phyloP scores from a whole-genome alignment of 2,113 vertebrate species.

The Vimba vimba region DNA sequence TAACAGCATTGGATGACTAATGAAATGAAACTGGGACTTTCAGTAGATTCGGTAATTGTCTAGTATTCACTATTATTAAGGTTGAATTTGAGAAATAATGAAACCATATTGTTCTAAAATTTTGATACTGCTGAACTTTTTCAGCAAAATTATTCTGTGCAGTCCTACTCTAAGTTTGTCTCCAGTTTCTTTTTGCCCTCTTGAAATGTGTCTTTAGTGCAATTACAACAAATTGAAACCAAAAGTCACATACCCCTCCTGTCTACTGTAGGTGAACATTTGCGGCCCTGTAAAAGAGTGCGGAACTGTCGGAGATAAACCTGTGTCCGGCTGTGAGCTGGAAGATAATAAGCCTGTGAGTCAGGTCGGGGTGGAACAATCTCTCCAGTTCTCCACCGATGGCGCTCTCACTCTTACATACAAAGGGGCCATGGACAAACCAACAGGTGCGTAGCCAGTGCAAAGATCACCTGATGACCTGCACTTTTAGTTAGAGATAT shows the following conservation, averaged over 20 bases:
- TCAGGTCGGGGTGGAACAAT: slow-evolving; percentile 78
- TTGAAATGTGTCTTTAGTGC: neutral
- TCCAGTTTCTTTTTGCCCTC: neutral
- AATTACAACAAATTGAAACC: neutral
- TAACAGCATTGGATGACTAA: neutral
- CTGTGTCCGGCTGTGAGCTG: slow-evolving; percentile 84
- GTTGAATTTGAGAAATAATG: too few species aligned
- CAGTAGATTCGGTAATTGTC: neutral
- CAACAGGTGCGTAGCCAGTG: slow-evolving; percentile 71
- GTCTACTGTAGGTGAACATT: slow-evolving; percentile 82
- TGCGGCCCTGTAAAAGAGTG: slow-evolving; percentile 78
- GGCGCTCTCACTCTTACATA: slow-evolving; percentile 86
- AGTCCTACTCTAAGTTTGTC: neutral
- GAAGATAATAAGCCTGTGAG: slow-evolving; percentile 63
- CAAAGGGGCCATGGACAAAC: slow-evolving; percentile 69
- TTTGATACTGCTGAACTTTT: neutral
- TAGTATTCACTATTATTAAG: too few species aligned
- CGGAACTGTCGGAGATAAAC: slow-evolving; percentile 60
- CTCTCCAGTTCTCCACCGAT: slow-evolving; percentile 83
- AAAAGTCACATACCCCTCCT: neutral
- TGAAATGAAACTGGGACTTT: neutral
- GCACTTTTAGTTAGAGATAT: neutral
- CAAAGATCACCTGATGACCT: too few species aligned
- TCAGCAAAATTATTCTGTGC: neutral
- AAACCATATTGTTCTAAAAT: too few species aligned